phyloP scores from a whole-genome alignment of 2,797 vertebrate genomes.

The Alosa sapidissima region DNA sequence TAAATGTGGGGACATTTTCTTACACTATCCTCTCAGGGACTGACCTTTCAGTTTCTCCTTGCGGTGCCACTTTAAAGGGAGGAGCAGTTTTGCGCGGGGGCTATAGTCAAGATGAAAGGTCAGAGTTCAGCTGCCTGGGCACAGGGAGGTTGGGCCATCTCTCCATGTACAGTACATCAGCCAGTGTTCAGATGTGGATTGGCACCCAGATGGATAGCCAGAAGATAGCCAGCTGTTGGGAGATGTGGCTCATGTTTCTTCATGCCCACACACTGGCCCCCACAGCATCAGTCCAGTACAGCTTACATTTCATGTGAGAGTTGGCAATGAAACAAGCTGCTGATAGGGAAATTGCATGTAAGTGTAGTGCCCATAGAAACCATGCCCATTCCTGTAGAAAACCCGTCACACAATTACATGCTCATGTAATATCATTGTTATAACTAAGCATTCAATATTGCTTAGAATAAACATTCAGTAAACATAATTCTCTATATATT shows the following conservation, averaged over 20 bases:
- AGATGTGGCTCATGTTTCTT: neutral
- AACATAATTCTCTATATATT: no score
- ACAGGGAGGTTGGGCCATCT: neutral
- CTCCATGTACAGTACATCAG: neutral
- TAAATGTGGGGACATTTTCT: neutral
- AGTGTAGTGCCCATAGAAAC: no score
- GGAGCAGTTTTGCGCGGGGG: neutral
- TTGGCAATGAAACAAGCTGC: neutral
- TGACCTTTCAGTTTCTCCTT: neutral
- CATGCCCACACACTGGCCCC: neutral
- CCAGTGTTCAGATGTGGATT: neutral
- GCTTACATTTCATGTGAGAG: neutral
- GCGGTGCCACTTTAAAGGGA: neutral
- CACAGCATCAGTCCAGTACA: neutral
- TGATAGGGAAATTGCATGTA: no score
- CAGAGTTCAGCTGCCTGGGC: neutral
- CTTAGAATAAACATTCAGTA: no score
- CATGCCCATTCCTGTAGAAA: no score
- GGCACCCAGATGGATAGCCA: neutral
- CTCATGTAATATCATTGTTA: no score
- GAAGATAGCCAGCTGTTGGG: constrained; percentile 12
- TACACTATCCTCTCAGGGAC: neutral
- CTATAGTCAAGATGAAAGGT: neutral
- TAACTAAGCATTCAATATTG: no score
- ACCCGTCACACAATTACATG: no score